Base-by-base conservation (phyloP, 2,888 invertebrate genomes). In the Gryllus longicercus region DNA sequence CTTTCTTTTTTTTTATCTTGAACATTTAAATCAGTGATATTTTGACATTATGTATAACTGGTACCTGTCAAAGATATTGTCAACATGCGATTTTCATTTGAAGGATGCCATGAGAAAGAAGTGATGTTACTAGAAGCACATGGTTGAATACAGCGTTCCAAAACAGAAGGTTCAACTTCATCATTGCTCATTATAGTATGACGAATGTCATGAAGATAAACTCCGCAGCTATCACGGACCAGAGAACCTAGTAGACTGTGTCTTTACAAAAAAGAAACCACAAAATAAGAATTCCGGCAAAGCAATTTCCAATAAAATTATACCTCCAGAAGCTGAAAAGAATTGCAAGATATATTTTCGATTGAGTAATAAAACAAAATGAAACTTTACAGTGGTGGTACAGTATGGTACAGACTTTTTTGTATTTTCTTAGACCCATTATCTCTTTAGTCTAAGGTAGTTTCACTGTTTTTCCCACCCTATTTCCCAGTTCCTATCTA, bases 51-150 rank as follows among this genome's bases (percentile, higher is more conserved):
- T 74, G n/a, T 74, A 74, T 1, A 74, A 74, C 49, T n/a, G 14
- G 81, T 84, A 90, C 91, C 91, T 77, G 89, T 88, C 2, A 89
- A 85, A n/a, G 91, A 88, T 78, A 93, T 91, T 0, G 93, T 92
- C 79, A 96, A 88, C 83, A 96, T 88, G 51, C 95, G 88, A 85
- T 95, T 95, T 86, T 93, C 94, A 85, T 95, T 93, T 8, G 89
- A 89, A 2, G 94, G 94, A 88, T 98, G 97, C 96, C 98, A 98
- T 63, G 94, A 92, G 87, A 96, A 94, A 82, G 95, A 93, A 14
- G 93, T 91, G 18, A 96, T 87, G 76, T 81, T 82, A 63, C 78
- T 75, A 50, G 79, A 51, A 51, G 83, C 81, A 78, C 86, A 85
- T 86, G 86, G 87, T 77, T 86, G 87, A n/a, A 92, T 90, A 81